Evolutionary conservation across 2,113 vertebrate species (phyloP), one percentile per base, ranked within the genome.

Genomic region (Xyrauchen texanus): DNA sequence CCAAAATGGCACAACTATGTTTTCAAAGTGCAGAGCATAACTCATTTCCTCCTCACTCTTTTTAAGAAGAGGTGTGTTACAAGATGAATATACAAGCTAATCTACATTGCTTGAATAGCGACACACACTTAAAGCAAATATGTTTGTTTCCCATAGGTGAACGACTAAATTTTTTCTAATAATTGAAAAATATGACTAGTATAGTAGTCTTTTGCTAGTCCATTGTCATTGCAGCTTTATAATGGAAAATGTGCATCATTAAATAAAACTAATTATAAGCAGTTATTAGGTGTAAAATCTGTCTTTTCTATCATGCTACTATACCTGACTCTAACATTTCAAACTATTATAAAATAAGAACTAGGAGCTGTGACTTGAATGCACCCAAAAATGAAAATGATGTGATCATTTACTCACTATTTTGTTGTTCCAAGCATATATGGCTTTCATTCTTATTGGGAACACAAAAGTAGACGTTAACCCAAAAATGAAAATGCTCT

Each of bases 151-250:
- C 21, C 21, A 34, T 34, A 34, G 21, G 21, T 34, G 21, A 34
- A 34, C 1, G 21, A 34, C 21, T 34, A 1, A 34, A 34, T 34
- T 34, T 34, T 34, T 34, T 34, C 1, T 34, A 34, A 34, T 34
- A 34, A 34, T 34, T 34, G 51, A 42, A 52, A 53, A 63, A 75
- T 76, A 74, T 62, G 51, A 72, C 21, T 34, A 60, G 15, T 74
- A 10, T 34, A 62, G 58, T 74, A 34, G 42, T 8, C 7, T 62
- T 74, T 62, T 62, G 49, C 44, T n/a, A 51, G 13, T 72, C 11
- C 69, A 72, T 58, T 58, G 53, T 72, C 11, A 63, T 74, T 74
- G 16, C 46, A 74, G 47, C 11, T 74, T 63, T 63, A 51, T 51
- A 74, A 12, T 51, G 34, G 11, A 74, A 51, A 21, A n/a, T 74